Conservation (phyloP, 2,797 vertebrate genomes). For the Enteromius paludinosus region DNA sequence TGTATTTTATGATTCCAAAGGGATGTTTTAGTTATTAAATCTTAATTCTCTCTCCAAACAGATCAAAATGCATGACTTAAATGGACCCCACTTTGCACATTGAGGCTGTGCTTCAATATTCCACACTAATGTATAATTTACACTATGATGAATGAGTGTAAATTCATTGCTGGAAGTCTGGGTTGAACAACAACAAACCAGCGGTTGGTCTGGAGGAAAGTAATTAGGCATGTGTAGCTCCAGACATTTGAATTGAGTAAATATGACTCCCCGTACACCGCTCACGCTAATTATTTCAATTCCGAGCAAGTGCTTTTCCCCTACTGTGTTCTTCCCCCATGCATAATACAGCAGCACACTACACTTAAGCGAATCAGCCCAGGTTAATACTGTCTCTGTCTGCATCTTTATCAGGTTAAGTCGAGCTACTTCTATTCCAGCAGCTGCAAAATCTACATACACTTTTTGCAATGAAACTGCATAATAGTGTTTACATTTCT, state of each 20-base stretch:
- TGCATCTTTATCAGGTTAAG: constrained; percentile 33
- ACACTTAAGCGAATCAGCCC: constrained; percentile 29
- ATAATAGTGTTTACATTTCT: constrained; percentile 4
- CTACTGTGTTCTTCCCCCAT: constrained; percentile 38
- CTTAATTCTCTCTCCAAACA: constrained; percentile 25
- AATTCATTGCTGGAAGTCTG: constrained; percentile 50
- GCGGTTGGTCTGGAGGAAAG: constrained; percentile 52
- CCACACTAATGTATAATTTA: constrained; percentile 51
- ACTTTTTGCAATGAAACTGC: neutral
- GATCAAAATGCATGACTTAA: constrained; percentile 16
- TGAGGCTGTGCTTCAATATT: constrained; percentile 37
- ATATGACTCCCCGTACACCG: constrained; percentile 47
- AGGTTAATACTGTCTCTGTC: constrained; percentile 24
- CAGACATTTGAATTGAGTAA: constrained; percentile 47
- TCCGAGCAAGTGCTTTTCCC: constrained; percentile 11
- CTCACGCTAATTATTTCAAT: constrained; percentile 45
- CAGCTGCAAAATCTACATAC: neutral
- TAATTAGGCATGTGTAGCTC: constrained; percentile 55
- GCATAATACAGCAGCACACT: constrained; percentile 32
- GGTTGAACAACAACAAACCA: constrained; percentile 52
- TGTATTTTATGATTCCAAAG: constrained; percentile 15
- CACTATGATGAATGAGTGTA: constrained; percentile 39
- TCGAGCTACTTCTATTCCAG: neutral
- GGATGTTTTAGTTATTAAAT: constrained; percentile 15
- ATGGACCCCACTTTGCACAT: constrained; percentile 34